These are phyloP conservation scores for Pygathrix nemaeus DNA, from an alignment of 2,113 vertebrate species.

Conservation along the genomic window DNA sequence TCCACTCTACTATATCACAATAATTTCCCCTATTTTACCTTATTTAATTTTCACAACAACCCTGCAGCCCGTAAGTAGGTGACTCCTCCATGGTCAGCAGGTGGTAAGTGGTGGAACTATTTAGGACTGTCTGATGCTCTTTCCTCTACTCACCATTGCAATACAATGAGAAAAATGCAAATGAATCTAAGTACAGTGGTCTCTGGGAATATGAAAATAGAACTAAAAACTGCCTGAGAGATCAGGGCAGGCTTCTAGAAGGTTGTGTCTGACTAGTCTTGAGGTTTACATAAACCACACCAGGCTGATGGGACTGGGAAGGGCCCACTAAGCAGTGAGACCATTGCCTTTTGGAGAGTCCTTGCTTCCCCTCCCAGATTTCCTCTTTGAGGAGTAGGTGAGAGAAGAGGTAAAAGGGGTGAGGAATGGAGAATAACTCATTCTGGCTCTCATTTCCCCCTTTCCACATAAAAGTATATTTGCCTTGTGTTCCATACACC, in stretches of 20 bases:
- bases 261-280: not conserved
- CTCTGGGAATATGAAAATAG: not conserved
- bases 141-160: not conserved
- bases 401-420: not conserved
- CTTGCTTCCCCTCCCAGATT: not conserved
- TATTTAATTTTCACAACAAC: slow-evolving; percentile 1
- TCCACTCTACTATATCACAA: not conserved
- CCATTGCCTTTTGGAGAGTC: not conserved
- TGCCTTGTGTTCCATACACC: not conserved
- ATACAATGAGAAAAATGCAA: not conserved
- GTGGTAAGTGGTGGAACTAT: not conserved
- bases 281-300: not conserved
- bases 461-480: not conserved
- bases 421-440: not conserved
- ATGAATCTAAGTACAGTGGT: not conserved
- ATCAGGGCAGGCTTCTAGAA: not conserved
- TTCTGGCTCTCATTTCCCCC: not conserved
- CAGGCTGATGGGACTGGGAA: not conserved
- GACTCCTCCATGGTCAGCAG: not conserved
- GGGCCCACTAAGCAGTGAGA: not conserved
- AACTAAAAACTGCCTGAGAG: slow-evolving; percentile 26
- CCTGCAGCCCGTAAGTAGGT: not conserved
- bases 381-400: not conserved
- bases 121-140: not conserved
- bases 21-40: not conserved